A percentile compares a stretch with the other conserved stretches of the same genome.
Conservation (phyloP, 92 coral and sea anemone species). For the Phenganax marumi region DNA sequence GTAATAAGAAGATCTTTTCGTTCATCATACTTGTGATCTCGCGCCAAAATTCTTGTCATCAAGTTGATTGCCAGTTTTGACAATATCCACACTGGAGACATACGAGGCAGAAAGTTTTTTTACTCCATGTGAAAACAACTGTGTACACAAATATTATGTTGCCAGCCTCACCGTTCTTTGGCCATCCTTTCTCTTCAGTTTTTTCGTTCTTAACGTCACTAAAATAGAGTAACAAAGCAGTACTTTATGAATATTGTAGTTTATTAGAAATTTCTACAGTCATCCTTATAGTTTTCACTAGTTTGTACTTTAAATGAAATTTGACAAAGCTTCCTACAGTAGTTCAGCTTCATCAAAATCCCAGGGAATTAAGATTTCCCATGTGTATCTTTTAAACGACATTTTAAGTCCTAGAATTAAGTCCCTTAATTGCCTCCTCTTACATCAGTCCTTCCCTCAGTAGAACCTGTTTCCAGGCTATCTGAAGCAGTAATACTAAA, state of each 20-base stretch:
- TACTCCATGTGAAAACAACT: not conserved
- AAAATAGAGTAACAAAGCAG: not conserved
- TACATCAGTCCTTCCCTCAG: too few relatives aligned
- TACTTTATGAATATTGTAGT: not conserved
- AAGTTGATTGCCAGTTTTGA: conserved; percentile 36
- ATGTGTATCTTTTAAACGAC: too few relatives aligned
- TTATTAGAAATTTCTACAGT: too few relatives aligned
- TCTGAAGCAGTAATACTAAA: not conserved
- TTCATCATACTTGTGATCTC: conserved; percentile 45
- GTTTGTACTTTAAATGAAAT: too few relatives aligned
- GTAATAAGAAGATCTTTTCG: conserved; percentile 36
- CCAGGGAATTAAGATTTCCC: too few relatives aligned
- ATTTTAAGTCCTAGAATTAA: too few relatives aligned
- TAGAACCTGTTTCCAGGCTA: too few relatives aligned
- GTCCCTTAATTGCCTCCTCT: too few relatives aligned
- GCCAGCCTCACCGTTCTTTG: conserved; percentile 27
- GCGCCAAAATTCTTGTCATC: conserved; percentile 41
- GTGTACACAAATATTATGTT: not conserved
- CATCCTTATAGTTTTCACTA: too few relatives aligned
- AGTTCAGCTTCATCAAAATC: too few relatives aligned
- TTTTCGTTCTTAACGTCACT: conserved; percentile 36
- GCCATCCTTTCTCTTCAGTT: conserved; percentile 42
- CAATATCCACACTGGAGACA: conserved; percentile 31
- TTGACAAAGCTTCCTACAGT: too few relatives aligned
- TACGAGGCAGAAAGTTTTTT: not conserved